Conservation (phyloP, 2,797 vertebrate genomes). For the Ataeniobius toweri region DNA sequence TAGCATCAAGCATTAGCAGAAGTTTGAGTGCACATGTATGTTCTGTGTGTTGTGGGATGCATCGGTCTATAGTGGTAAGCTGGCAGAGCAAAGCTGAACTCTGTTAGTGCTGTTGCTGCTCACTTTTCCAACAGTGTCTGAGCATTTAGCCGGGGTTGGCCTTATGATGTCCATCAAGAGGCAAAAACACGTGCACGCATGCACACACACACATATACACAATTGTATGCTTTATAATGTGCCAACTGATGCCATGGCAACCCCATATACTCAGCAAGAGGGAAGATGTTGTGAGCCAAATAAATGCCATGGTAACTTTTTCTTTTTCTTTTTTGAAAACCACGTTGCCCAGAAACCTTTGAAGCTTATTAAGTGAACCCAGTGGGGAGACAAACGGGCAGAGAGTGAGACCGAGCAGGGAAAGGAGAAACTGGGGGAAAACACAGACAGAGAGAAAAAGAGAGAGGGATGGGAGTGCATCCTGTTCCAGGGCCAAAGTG, state of each 20-base stretch:
- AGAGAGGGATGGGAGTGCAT: conserved; percentile 59
- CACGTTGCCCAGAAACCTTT: conserved; percentile 85
- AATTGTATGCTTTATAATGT: conserved; percentile 83
- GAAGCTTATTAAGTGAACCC: conserved; percentile 85
- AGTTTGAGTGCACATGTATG: conserved; percentile 5
- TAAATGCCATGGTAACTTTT: conserved; percentile 86
- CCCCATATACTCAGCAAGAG: conserved; percentile 81
- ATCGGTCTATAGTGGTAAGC: conserved; percentile 41
- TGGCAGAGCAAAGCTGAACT: conserved; percentile 60
- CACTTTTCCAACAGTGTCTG: conserved; percentile 67
- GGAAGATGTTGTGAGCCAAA: conserved; percentile 79
- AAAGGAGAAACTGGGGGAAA: conserved; percentile 17
- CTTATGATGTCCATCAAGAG: conserved; percentile 58
- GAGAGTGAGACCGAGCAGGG: conserved; percentile 40
- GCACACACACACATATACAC: conserved; percentile 58
- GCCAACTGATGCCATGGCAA: conserved; percentile 83
- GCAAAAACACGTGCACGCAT: conserved; percentile 19
- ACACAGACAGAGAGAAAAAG: conserved; percentile 45
- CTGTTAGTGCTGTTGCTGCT: conserved; percentile 46
- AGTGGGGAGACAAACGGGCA: conserved; percentile 76
- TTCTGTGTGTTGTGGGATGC: conserved; percentile 4
- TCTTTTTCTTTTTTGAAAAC: conserved; percentile 59
- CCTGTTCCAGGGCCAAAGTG: conserved; percentile 71
- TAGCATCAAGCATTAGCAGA: conserved; percentile 6
- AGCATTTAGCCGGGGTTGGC: conserved; percentile 73